These are phyloP conservation scores for Philhelius pedissequus DNA, from an alignment of 2,888 invertebrate genomes.

Conservation along the genomic window DNA sequence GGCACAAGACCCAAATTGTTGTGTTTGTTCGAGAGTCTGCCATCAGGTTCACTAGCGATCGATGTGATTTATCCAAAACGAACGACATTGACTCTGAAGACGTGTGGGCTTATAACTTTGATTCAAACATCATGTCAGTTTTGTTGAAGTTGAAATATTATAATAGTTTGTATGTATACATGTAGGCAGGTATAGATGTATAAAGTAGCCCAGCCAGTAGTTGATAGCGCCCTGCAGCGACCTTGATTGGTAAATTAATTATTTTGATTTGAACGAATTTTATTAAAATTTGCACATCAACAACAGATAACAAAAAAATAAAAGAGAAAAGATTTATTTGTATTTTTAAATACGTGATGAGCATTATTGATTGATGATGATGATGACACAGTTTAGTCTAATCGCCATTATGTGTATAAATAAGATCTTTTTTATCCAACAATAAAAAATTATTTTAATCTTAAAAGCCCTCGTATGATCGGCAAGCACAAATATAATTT, in stretches of 20 bases:
- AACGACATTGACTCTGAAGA: slow-evolving; percentile 56
- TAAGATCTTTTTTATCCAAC: background rate
- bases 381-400: background rate
- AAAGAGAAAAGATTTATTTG: background rate
- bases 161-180: background rate
- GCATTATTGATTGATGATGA: background rate
- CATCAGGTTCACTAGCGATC: background rate
- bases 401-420: background rate
- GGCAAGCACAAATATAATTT: background rate
- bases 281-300: slow-evolving; percentile 8
- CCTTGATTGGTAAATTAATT: slow-evolving; percentile 32
- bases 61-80: slow-evolving; percentile 51
- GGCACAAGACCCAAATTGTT: slow-evolving; percentile 41
- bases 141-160: slow-evolving; percentile 42
- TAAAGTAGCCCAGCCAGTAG: background rate
- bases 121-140: slow-evolving; percentile 48
- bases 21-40: background rate
- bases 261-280: slow-evolving; percentile 10
- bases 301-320: background rate
- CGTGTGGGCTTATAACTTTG: slow-evolving; percentile 53
- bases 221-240: slow-evolving; percentile 19
- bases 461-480: background rate
- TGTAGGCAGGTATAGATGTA: too few relatives aligned
- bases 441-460: background rate
- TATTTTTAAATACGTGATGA: background rate